These are phyloP conservation scores for Xestia ashworthii DNA, from an alignment of 2,888 invertebrate genomes.

Conservation along the genomic window DNA sequence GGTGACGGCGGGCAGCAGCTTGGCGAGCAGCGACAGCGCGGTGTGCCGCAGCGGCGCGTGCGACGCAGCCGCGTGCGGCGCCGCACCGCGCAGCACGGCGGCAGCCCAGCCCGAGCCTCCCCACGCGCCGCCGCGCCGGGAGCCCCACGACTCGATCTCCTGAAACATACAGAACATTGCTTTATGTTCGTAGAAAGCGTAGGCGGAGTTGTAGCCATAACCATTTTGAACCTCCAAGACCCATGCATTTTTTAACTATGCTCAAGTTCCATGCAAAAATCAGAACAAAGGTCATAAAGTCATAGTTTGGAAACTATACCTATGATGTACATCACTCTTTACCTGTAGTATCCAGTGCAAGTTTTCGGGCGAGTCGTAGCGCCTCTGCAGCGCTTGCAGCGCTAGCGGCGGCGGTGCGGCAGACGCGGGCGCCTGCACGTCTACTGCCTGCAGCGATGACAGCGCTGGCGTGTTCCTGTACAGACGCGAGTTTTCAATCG, in stretches of 20 bases:
- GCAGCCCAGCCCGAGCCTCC: conserved; percentile 78
- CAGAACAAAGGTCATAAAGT: neutral
- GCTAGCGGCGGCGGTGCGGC: conserved; percentile 83
- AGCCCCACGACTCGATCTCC: conserved; percentile 87
- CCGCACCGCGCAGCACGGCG: conserved; percentile 86
- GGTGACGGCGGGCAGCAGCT: conserved; percentile 81
- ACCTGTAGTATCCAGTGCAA: conserved; percentile 81
- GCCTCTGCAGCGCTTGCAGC: conserved; percentile 80
- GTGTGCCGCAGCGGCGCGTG: conserved; percentile 91
- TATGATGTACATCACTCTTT: neutral
- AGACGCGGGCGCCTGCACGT: conserved; percentile 75
- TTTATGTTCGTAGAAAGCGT: neutral
- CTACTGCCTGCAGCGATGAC: conserved; percentile 75
- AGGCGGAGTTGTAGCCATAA: neutral
- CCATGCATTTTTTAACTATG: neutral
- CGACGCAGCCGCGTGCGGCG: conserved; percentile 86
- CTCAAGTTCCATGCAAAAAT: neutral
- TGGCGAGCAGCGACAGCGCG: conserved; percentile 92
- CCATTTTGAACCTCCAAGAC: neutral
- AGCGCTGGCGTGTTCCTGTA: conserved; percentile 78
- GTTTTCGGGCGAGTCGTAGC: conserved; percentile 77
- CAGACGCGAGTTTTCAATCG: too few relatives aligned
- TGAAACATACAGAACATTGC: conserved; percentile 46
- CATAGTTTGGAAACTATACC: neutral
- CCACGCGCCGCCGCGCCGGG: conserved; percentile 86